Base-by-base conservation (phyloP, 2,888 invertebrate genomes). In the Agrotis clavis region DNA sequence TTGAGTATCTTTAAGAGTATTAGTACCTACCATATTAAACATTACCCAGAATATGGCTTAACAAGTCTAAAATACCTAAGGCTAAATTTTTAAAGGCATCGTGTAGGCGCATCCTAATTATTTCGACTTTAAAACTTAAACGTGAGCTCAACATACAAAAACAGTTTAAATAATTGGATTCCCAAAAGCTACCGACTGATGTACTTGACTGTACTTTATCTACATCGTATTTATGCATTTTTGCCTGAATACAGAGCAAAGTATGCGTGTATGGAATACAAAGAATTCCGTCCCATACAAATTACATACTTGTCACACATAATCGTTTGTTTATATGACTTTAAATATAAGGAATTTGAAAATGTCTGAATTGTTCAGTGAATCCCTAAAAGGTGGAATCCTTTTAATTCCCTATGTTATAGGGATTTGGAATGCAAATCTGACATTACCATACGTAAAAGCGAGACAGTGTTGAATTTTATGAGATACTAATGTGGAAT, bases 161-260 rank as follows among this genome's bases (percentile, higher is more conserved):
- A 67, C 62, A 19, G 67, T 51, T 75, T 65, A 50, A 64, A 41
- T 48, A 64, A 45, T 60, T 56, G 35, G 66, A 74, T 25, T 59
- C 41, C 18, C 67, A 63, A 83, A 83, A 74, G 70, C 18, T 57
- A 54, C 81, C 74, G 68, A 74, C 76, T 67, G 45, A 14, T 50
- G 71, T 64, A 16, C 64, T 11, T 19, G 69, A 57, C 48, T 67
- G 69, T 74, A 79, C 71, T 56, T 62, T 77, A 83, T 83, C 83
- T 81, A 67, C 77, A 70, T 70, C 60, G 35, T 60, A 63, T 83
- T 78, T 72, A 76, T 84, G 79, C 64, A 82, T 71, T 86, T 83
- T 84, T 71, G 76, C 71, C 82, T 73, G 78, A 76, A 83, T 73
- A 68, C 78, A 67, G 77, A 75, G 76, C 62, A 75, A 67, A 70